phyloP scores from a whole-genome alignment of 2,797 vertebrate genomes.

The Chelidonichthys spinosus region DNA sequence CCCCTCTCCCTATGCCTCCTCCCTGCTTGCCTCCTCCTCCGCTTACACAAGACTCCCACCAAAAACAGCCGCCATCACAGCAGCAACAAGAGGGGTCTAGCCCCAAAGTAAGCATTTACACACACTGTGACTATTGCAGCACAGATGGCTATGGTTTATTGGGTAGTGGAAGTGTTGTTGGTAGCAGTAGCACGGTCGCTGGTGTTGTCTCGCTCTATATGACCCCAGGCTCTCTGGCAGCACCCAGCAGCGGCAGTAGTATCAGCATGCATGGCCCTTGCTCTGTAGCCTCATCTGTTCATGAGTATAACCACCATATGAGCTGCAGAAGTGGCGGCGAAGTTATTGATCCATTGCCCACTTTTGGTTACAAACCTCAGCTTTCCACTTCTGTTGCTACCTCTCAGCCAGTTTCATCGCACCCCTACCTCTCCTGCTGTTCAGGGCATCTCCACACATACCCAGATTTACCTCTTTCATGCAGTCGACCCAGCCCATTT shows the following conservation, averaged over 20 bases:
- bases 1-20: conserved; percentile 80
- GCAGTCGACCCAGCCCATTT: conserved; percentile 63
- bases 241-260: conserved; percentile 42
- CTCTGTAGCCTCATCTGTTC: conserved; percentile 58
- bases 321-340: conserved; percentile 49
- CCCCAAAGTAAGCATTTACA: conserved; percentile 96
- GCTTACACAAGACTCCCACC: conserved; percentile 77
- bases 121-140: conserved; percentile 83
- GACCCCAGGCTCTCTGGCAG: conserved; percentile 49
- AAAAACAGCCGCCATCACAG: conserved; percentile 74
- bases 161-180: conserved; percentile 73
- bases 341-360: conserved; percentile 51
- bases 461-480: conserved; percentile 66
- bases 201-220: conserved; percentile 78
- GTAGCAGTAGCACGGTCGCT: conserved; percentile 60
- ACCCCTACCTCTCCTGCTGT: conserved; percentile 88
- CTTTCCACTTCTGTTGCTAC: conserved; percentile 75
- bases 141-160: conserved; percentile 75
- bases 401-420: conserved; percentile 79
- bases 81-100: conserved; percentile 82
- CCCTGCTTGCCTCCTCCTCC: conserved; percentile 68
- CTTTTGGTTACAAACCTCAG: conserved; percentile 66
- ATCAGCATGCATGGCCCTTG: conserved; percentile 43
- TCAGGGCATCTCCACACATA: conserved; percentile 84
- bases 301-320: conserved; percentile 55